Conservation (phyloP, 1,140 invertebrate genomes). For the Frieseomelitta varia region DNA sequence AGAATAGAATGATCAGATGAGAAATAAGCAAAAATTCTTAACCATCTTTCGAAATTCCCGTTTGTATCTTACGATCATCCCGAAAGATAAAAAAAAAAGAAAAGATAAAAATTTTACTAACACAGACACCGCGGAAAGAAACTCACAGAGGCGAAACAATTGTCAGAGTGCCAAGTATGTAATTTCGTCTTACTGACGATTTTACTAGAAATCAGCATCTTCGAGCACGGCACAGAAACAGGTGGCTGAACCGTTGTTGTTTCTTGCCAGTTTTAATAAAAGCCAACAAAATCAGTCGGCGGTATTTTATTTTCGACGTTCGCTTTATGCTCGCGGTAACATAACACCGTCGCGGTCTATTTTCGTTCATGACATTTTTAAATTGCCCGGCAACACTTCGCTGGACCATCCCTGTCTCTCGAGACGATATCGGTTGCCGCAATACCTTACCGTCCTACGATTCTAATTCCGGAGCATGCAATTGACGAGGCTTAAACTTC, state of each 20-base stretch:
- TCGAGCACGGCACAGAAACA: conserved; percentile 40
- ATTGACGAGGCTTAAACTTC: not conserved
- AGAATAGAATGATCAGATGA: not conserved
- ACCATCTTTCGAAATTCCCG: not conserved
- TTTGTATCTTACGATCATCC: not conserved
- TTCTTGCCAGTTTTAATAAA: conserved; percentile 63
- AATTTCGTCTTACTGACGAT: conserved; percentile 10
- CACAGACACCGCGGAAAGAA: not conserved
- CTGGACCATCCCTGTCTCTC: not conserved
- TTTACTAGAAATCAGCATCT: conserved; percentile 28
- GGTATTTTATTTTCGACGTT: conserved; percentile 67
- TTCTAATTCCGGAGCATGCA: not conserved
- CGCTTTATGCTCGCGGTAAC: conserved; percentile 58
- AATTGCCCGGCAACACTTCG: conserved; percentile 31
- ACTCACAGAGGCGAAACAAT: not conserved
- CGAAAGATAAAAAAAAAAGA: not conserved
- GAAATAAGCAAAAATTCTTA: too few relatives aligned
- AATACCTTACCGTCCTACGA: too few relatives aligned
- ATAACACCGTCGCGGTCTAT: conserved; percentile 63
- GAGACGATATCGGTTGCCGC: not conserved
- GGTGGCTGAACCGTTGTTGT: conserved; percentile 36
- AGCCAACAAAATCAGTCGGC: conserved; percentile 45
- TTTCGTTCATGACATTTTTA: conserved; percentile 65
- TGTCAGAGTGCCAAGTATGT: conserved; percentile 34
- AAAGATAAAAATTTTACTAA: not conserved